phyloP scores from a whole-genome alignment of 2,888 invertebrate species.

The Scaptomyza tumidula region DNA sequence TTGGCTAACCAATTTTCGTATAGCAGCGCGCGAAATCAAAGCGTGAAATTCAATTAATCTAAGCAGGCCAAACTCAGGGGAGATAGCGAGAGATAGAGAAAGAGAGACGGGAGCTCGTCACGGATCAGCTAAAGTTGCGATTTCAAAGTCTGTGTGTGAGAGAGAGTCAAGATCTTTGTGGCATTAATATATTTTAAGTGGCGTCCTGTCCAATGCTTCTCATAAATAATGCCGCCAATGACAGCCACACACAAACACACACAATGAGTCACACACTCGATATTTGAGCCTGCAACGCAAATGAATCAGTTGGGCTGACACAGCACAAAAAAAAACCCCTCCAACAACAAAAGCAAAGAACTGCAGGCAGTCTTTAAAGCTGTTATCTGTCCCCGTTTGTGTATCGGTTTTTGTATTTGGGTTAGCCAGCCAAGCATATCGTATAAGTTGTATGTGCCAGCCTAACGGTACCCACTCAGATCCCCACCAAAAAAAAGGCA shows the following conservation, averaged over 20 bases:
- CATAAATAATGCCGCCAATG: constrained; percentile 57
- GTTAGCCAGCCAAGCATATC: constrained; percentile 72
- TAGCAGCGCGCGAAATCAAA: constrained; percentile 67
- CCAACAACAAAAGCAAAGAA: constrained; percentile 26
- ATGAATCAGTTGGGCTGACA: constrained; percentile 76
- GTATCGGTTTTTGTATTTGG: constrained; percentile 60
- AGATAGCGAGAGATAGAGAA: background rate
- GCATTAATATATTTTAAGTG: constrained; percentile 63
- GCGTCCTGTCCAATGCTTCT: constrained; percentile 56
- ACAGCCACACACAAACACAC: constrained; percentile 33
- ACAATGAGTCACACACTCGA: constrained; percentile 60
- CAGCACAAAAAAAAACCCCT: constrained; percentile 45
- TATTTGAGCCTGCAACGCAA: constrained; percentile 54
- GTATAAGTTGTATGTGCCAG: constrained; percentile 27
- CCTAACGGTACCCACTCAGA: constrained; percentile 48
- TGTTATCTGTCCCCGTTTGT: constrained; percentile 31
- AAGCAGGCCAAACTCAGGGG: constrained; percentile 38
- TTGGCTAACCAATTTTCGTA: constrained; percentile 51
- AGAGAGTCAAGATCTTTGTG: constrained; percentile 26
- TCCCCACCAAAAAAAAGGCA: constrained; percentile 15
- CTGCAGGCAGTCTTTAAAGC: constrained; percentile 53
- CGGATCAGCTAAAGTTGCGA: constrained; percentile 29
- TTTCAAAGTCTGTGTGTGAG: constrained; percentile 9
- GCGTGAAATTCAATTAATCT: constrained; percentile 81
- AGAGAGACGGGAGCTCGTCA: background rate